Evolutionary conservation across 2,888 invertebrate genomes (phyloP).

Genomic region (Oscheius sp.): DNA sequence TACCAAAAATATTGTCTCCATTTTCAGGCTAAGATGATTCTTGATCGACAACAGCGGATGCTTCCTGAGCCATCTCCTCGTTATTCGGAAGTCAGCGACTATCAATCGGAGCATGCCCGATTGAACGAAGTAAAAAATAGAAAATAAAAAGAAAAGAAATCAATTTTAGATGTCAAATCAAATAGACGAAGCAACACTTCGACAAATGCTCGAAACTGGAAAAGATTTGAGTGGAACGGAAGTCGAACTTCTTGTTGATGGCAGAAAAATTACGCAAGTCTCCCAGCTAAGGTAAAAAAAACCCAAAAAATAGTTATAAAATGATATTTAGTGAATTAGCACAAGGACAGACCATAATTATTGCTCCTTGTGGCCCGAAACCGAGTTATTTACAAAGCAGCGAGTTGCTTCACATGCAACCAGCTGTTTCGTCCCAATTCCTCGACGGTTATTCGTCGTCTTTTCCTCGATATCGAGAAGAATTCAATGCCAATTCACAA

Average conservation of each 20-base stretch:
- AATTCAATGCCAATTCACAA: not conserved
- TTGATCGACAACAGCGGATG: not conserved
- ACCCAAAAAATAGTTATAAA: not conserved
- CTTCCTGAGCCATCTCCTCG: not conserved
- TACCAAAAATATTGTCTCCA: no score
- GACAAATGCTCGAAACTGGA: conserved; percentile 48
- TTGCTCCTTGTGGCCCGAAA: not conserved
- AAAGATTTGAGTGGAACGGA: conserved; percentile 45
- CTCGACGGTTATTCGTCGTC: not conserved
- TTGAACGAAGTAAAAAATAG: not conserved
- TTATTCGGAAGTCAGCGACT: not conserved
- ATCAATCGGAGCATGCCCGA: not conserved
- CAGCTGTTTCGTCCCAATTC: not conserved
- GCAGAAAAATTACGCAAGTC: conserved; percentile 33
- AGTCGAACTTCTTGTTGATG: conserved; percentile 48
- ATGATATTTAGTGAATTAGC: conserved; percentile 8
- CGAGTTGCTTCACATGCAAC: not conserved
- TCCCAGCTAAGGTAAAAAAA: conserved; percentile 6
- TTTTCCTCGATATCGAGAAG: not conserved
- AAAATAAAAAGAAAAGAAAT: not conserved
- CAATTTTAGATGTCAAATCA: conserved; percentile 20
- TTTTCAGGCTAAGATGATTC: conserved; percentile 9
- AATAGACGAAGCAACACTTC: conserved; percentile 51
- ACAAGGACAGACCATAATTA: conserved; percentile 28
- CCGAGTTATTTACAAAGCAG: not conserved